phyloP scores from a whole-genome alignment of 2,113 vertebrate species.

The Ophiodon elongatus region DNA sequence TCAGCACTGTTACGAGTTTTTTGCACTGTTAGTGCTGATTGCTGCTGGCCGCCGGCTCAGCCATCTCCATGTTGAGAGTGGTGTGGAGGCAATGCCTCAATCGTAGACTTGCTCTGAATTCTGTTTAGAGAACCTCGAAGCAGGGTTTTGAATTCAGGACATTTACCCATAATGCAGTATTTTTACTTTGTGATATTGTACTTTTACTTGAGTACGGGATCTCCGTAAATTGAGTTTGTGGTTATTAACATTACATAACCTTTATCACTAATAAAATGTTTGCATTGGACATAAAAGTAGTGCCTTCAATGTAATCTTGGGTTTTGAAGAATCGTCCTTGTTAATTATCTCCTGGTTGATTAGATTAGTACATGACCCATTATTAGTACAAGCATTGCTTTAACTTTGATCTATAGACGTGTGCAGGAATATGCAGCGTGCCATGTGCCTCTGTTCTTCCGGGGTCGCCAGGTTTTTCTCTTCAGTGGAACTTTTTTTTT shows the following conservation, averaged over 20 bases:
- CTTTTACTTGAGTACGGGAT: not conserved
- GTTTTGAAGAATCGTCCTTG: not conserved
- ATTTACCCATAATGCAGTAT: not conserved
- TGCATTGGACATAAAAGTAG: not conserved
- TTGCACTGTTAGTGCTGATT: not conserved
- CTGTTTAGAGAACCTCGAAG: not conserved
- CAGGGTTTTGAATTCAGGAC: not conserved
- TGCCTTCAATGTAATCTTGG: not conserved
- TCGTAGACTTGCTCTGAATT: not conserved
- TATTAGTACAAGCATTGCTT: not conserved
- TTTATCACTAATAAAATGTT: not conserved
- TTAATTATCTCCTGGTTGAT: not conserved
- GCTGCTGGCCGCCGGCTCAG: too few species aligned
- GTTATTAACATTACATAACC: not conserved
- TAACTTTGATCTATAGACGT: not conserved
- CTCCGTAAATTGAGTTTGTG: not conserved
- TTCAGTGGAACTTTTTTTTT: not conserved
- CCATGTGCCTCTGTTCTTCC: not conserved
- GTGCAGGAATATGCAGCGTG: not conserved
- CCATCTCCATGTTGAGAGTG: too few species aligned
- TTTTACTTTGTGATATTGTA: not conserved
- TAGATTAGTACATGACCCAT: not conserved
- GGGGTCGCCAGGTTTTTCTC: not conserved
- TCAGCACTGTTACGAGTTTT: not conserved
- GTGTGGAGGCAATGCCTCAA: not conserved